phyloP scores from a whole-genome alignment of 2,113 vertebrate genomes.

The Pampusana beccarii region DNA sequence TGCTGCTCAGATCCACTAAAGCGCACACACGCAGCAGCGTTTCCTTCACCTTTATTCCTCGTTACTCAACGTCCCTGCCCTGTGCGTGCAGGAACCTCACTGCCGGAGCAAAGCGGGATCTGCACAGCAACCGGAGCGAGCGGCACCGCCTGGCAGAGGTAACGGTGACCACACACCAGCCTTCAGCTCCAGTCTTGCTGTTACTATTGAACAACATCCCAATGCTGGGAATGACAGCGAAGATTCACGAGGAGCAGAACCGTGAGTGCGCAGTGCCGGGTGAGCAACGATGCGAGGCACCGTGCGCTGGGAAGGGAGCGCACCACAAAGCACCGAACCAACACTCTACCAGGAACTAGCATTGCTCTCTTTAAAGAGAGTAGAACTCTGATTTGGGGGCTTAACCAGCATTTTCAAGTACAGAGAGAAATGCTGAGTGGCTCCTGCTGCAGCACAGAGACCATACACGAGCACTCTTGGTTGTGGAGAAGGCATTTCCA shows the following conservation, averaged over 20 bases:
- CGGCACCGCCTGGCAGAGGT: rapidly evolving
- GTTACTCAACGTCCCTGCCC: neutral
- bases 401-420: neutral
- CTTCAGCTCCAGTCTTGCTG: too few relatives aligned
- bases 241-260: neutral
- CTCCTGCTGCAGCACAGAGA: neutral
- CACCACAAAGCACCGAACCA: neutral
- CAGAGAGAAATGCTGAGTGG: neutral
- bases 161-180: rapidly evolving
- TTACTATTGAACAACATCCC: rapidly evolving
- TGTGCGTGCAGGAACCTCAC: rapidly evolving
- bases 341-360: neutral
- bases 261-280: neutral
- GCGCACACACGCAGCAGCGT: rapidly evolving
- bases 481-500: neutral
- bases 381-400: neutral
- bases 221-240: rapidly evolving
- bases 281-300: rapidly evolving
- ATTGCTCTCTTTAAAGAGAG: neutral
- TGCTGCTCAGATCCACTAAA: neutral
- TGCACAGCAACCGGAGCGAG: neutral
- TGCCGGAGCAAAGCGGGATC: neutral
- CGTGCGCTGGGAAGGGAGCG: neutral
- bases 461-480: neutral
- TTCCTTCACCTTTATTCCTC: neutral